phyloP scores from a whole-genome alignment of 1,140 invertebrate genomes.

The Stenopsyche tienmushanensis region DNA sequence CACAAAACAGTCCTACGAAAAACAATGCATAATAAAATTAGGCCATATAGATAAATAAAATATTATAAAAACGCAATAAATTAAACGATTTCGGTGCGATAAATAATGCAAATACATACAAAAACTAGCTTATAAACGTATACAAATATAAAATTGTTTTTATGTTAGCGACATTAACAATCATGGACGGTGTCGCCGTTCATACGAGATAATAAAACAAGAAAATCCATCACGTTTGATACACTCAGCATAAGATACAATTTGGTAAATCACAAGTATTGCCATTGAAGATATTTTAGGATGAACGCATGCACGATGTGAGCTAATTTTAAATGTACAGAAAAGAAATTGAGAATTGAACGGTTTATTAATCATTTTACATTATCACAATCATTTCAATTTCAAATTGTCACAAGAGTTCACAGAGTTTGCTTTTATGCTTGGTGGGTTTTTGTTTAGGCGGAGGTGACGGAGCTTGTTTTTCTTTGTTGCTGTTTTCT shows the following conservation, averaged over 20 bases:
- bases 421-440: constrained; percentile 41
- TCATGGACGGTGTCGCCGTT: constrained; percentile 18
- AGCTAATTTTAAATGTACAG: no score
- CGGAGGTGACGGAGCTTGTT: constrained; percentile 14
- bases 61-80: background rate
- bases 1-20: no score
- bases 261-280: no score
- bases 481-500: constrained; percentile 35
- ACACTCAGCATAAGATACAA: no score
- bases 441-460: constrained; percentile 35
- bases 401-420: constrained; percentile 42
- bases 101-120: background rate
- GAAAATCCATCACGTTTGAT: no score
- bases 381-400: constrained; percentile 40
- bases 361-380: no score
- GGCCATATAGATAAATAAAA: background rate
- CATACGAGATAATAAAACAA: no score
- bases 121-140: background rate
- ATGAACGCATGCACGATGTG: no score
- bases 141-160: no score
- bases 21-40: background rate
- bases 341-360: no score
- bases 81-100: background rate
- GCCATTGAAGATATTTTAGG: no score
- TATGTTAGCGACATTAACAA: constrained; percentile 11